phyloP scores from a whole-genome alignment of 1,140 invertebrate genomes.

The Tetramorium alpestre region DNA sequence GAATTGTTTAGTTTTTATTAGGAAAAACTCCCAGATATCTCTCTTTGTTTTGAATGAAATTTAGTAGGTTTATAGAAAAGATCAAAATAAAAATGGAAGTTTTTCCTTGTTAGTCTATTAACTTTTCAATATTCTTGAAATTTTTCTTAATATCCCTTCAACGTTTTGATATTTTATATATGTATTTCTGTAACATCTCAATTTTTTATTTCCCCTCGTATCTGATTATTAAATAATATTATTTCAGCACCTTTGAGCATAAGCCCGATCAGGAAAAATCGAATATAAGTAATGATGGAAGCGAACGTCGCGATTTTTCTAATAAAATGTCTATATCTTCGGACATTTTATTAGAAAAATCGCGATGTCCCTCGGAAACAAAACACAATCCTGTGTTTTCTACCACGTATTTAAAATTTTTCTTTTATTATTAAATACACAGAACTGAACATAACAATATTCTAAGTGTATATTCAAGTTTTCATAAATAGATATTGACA shows the following conservation, averaged over 20 bases:
- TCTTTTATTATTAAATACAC: neutral
- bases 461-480: neutral
- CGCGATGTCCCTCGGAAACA: neutral
- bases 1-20: neutral
- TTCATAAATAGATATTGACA: neutral
- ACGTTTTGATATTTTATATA: too few relatives aligned
- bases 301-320: neutral
- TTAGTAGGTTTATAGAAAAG: too few relatives aligned
- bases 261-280: neutral
- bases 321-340: neutral
- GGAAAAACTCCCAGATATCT: too few relatives aligned
- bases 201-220: too few relatives aligned
- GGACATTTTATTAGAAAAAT: neutral
- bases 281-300: neutral
- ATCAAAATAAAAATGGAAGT: too few relatives aligned
- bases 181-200: too few relatives aligned
- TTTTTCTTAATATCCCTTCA: neutral
- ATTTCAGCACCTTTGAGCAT: neutral
- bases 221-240: neutral
- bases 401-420: neutral
- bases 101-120: neutral
- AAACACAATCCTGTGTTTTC: neutral
- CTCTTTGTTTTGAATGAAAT: too few relatives aligned
- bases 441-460: neutral
- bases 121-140: neutral